Evolutionary conservation across 2,113 vertebrate genomes (phyloP).

Genomic region (Ancistrus triradiatus): DNA sequence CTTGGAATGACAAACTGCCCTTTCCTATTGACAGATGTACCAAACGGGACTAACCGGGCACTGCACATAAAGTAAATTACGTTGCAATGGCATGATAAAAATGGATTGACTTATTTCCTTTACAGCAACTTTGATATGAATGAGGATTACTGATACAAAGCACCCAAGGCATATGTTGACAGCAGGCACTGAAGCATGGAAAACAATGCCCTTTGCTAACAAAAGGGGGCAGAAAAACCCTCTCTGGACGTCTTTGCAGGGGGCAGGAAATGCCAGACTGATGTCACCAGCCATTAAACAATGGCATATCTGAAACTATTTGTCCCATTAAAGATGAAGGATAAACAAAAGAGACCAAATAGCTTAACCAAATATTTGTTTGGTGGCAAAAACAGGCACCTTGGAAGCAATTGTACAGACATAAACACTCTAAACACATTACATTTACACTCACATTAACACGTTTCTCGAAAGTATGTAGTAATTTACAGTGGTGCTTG

Average conservation of each 20-base stretch:
- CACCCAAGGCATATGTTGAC: neutral
- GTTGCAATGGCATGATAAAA: no score
- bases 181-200: constrained; percentile 8
- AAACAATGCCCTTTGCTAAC: constrained; percentile 16
- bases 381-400: constrained; percentile 22
- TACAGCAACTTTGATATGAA: neutral
- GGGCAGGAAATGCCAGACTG: constrained; percentile 50
- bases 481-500: no score
- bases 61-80: neutral
- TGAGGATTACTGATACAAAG: neutral
- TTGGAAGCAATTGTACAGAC: constrained; percentile 24
- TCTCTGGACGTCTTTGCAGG: constrained; percentile 36
- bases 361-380: constrained; percentile 59
- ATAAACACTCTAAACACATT: no score
- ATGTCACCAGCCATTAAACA: constrained; percentile 49
- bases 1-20: neutral
- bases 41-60: neutral
- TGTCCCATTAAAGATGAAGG: constrained; percentile 31
- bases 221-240: constrained; percentile 37
- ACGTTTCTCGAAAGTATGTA: no score
- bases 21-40: neutral
- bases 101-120: neutral
- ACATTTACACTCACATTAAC: no score
- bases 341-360: constrained; percentile 31
- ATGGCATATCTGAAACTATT: constrained; percentile 52